Evolutionary conservation across 2,113 vertebrate species (phyloP).

Genomic region (Pollachius pollachius): DNA sequence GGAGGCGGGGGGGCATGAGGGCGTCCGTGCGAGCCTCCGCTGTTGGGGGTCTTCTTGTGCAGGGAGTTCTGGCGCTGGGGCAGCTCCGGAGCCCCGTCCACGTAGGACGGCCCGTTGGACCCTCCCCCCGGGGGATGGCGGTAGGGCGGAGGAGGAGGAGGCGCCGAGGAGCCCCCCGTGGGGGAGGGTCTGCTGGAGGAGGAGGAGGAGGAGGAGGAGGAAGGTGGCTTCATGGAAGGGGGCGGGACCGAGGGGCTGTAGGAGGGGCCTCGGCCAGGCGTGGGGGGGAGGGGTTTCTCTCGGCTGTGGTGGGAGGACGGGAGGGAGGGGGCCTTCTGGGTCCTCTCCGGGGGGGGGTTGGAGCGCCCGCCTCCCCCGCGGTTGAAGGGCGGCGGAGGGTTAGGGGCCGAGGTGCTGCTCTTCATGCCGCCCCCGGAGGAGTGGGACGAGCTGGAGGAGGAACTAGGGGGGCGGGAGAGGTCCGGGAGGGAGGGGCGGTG

Average conservation of each 20-base stretch:
- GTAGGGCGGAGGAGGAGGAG: conserved; percentile 82
- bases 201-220: conserved; percentile 74
- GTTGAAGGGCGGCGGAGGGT: conserved; percentile 83
- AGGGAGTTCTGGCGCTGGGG: conserved; percentile 95
- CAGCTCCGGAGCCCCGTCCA: conserved; percentile 85
- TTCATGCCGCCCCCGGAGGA: conserved; percentile 74
- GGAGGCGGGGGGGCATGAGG: conserved; percentile 72
- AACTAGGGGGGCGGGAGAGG: conserved; percentile 75
- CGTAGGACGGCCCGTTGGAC: conserved; percentile 83
- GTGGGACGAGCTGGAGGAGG: conserved; percentile 32
- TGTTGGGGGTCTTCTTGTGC: conserved; percentile 81
- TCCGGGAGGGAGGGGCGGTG: conserved; percentile 89
- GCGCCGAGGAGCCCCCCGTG: conserved; percentile 73
- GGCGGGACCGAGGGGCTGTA: conserved; percentile 61
- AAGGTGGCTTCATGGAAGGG: conserved; percentile 71
- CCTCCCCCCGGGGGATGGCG: conserved; percentile 76
- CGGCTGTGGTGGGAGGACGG: conserved; percentile 73
- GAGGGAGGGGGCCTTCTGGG: conserved; percentile 61
- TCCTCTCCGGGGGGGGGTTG: conserved; percentile 69
- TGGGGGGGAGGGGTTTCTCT: conserved; percentile 77
- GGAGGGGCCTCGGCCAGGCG: conserved; percentile 70
- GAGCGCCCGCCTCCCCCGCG: conserved; percentile 61
- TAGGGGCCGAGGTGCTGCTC: conserved; percentile 86
- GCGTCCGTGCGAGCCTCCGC: conserved; percentile 75
- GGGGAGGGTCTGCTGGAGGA: conserved; percentile 70